Evolutionary conservation across 1,140 invertebrate species (phyloP), one percentile per base, ranked within the genome.

Genomic region (Hylaeus anthracinus): DNA sequence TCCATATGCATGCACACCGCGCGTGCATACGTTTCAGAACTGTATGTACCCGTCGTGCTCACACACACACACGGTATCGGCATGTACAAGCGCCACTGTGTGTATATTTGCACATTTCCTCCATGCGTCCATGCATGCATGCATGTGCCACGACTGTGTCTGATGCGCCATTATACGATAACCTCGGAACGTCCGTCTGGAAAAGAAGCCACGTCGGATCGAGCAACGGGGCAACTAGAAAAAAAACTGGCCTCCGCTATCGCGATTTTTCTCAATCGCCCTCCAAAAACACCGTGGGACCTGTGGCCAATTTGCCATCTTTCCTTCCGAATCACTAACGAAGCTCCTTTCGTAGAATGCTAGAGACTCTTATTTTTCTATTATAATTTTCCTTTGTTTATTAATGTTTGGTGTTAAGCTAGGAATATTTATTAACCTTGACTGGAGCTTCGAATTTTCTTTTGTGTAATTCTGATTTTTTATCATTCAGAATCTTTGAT

Each of bases 141-240:
- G 55, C 77, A 56, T 60, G 26, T 58, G 39, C 41, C 48, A 39
- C n/a, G n/a, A 15, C 43, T 58, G 45, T 60, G 72, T 77, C 78
- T 74, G 82, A 72, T 78, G 82, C 83, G 79, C 79, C 84, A 76
- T 81, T 81, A 82, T 79, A 74, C 80, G 86, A 81, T 87, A 87
- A 87, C 73, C 81, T 81, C 86, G 65, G 64, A 84, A 71, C 55
- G 72, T 64, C 67, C 74, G 56, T 72, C 71, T 26, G 65, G 67
- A 75, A 69, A 80, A 83, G 69, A 81, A 81, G 58, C 55, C 72
- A 69, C 61, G 63, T 63, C 72, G 71, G 69, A 58, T 78, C 67
- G 70, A 56, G 56, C 75, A 43, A 3, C 10, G 15, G 55, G 2
- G 55, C 26, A 26, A n/a, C 55, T 5, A 15, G 3, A 61, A 56